Percentiles rank a stretch among this genome's conserved stretches.
Conservation (phyloP, 2,888 invertebrate genomes). For the Hypomecis punctinalis region DNA sequence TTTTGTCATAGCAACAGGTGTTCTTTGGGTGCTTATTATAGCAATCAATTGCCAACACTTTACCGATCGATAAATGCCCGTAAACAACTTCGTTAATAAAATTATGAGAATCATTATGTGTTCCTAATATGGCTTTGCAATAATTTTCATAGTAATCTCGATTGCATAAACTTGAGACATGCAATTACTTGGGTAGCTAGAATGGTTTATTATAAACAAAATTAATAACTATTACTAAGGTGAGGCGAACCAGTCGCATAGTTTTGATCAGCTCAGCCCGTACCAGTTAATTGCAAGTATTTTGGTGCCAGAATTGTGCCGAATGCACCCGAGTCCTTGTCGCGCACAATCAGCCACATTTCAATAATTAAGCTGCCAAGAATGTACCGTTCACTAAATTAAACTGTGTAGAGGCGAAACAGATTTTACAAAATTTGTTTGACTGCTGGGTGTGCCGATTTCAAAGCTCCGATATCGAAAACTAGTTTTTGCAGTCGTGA, state of each 20-base stretch:
- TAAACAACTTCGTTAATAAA: conserved; percentile 36
- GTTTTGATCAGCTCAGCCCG: conserved; percentile 13
- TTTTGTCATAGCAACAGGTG: conserved; percentile 47
- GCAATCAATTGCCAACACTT: conserved; percentile 31
- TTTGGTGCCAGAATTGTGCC: conserved; percentile 17
- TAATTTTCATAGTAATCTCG: conserved; percentile 34
- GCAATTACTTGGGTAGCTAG: conserved; percentile 30
- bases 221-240: conserved; percentile 32
- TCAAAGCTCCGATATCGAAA: conserved; percentile 51
- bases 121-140: conserved; percentile 29
- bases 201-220: conserved; percentile 33
- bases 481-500: conserved; percentile 62
- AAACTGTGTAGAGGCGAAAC: conserved; percentile 33
- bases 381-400: conserved; percentile 44
- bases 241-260: conserved; percentile 30
- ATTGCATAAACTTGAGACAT: conserved; percentile 22
- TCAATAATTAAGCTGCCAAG: conserved; percentile 42
- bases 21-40: conserved; percentile 38
- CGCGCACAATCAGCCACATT: conserved; percentile 26
- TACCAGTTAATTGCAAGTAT: conserved; percentile 36
- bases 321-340: conserved; percentile 39
- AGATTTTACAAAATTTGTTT: conserved; percentile 54
- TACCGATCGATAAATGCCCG: conserved; percentile 34
- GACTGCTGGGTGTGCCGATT: conserved; percentile 52
- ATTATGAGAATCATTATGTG: conserved; percentile 31